phyloP scores from a whole-genome alignment of 2,113 vertebrate genomes.

The Murina feae region DNA sequence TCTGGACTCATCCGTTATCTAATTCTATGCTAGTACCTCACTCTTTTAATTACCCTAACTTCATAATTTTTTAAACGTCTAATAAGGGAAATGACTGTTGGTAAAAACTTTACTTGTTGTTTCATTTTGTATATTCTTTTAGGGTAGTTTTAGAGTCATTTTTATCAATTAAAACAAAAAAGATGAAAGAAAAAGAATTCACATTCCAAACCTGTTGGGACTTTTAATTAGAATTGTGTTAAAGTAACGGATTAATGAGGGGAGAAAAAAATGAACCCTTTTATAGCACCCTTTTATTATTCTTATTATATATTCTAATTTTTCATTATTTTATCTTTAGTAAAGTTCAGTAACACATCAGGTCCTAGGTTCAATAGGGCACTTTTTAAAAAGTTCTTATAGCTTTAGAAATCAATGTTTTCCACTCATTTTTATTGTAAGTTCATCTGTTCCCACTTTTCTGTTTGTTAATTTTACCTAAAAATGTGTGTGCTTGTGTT shows the following conservation, averaged over 20 bases:
- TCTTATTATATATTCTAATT: background rate
- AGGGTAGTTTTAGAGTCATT: background rate
- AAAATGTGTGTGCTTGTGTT: background rate
- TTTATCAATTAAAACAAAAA: background rate
- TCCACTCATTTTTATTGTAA: background rate
- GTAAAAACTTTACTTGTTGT: background rate
- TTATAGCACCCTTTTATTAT: no score
- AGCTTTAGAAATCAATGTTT: background rate
- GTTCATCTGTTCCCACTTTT: background rate
- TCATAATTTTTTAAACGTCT: background rate
- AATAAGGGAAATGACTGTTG: background rate
- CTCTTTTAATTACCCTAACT: background rate
- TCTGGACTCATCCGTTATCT: background rate
- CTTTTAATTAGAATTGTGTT: slow-evolving; percentile 30
- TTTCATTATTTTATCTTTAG: background rate
- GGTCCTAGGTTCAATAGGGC: background rate
- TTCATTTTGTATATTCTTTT: background rate
- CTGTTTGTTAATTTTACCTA: background rate
- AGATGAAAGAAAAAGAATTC: background rate
- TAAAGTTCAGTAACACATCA: background rate
- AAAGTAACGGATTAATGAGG: background rate
- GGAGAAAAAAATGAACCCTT: background rate
- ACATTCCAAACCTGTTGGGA: background rate
- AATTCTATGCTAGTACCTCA: background rate
- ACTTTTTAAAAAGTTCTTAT: background rate